A percentile compares a stretch with the other conserved stretches of the same genome.
Conservation (phyloP, 2,888 invertebrate species). For the Amblyjoppa fuscipennis region DNA sequence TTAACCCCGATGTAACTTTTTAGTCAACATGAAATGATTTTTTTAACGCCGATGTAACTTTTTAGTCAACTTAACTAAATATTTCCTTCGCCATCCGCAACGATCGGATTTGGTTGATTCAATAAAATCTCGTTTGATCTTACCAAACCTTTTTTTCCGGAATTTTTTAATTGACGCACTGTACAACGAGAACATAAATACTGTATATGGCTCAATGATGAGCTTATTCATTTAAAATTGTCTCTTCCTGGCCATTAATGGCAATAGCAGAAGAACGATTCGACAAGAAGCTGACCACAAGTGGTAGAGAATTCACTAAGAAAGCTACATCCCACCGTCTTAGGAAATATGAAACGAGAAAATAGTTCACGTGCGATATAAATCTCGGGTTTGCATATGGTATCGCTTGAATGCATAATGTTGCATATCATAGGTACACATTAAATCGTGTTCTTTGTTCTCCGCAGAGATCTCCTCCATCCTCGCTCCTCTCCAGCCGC, state of each 20-base stretch:
- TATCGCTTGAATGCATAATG: slow-evolving; percentile 45
- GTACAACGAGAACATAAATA: not conserved
- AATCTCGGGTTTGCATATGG: slow-evolving; percentile 15
- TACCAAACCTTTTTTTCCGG: too few species aligned
- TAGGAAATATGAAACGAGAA: slow-evolving; percentile 30
- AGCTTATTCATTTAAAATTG: not conserved
- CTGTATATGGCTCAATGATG: slow-evolving; percentile 4
- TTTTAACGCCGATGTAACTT: too few species aligned
- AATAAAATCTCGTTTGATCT: too few species aligned
- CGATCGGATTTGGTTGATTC: too few species aligned
- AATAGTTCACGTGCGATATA: slow-evolving; percentile 44
- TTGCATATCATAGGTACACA: slow-evolving; percentile 45
- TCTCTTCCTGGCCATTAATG: not conserved
- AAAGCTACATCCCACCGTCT: slow-evolving; percentile 1
- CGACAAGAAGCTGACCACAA: not conserved
- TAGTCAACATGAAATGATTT: too few species aligned
- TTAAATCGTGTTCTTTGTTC: slow-evolving; percentile 57
- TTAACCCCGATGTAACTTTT: too few species aligned
- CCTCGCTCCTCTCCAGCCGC: slow-evolving; percentile 12
- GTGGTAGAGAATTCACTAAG: not conserved
- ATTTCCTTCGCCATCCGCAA: too few species aligned
- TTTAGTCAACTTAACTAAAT: too few species aligned
- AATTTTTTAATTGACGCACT: too few species aligned
- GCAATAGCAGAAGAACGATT: not conserved
- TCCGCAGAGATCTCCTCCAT: slow-evolving; percentile 20